Evolutionary conservation across 2,888 invertebrate species (phyloP).

Genomic region (Pristionchus exspectatus): DNA sequence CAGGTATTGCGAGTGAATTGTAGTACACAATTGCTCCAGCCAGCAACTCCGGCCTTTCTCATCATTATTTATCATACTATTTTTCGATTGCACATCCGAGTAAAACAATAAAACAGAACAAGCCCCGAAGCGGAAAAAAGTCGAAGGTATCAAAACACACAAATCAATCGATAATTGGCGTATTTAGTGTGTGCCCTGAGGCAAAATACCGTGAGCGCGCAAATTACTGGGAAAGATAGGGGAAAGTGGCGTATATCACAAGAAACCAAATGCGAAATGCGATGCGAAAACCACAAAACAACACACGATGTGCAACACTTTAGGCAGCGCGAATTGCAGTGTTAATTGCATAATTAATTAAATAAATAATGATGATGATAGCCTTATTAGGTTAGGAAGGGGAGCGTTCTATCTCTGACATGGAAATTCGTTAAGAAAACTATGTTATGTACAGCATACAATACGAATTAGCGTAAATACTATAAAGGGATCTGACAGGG

Average conservation of each 20-base stretch:
- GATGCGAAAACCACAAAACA: not conserved
- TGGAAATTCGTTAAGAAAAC: conserved; percentile 24
- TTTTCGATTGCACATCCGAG: conserved; percentile 34
- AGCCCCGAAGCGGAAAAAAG: conserved; percentile 16
- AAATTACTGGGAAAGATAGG: conserved; percentile 32
- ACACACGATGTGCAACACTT: not conserved
- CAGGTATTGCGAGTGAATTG: conserved; percentile 20
- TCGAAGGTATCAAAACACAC: conserved; percentile 11
- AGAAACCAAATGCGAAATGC: conserved; percentile 37
- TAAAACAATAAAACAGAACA: not conserved
- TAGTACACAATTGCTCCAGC: not conserved
- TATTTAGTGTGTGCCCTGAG: conserved; percentile 33
- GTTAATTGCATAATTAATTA: not conserved
- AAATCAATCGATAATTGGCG: conserved; percentile 19
- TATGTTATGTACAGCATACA: conserved; percentile 41
- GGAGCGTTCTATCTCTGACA: not conserved
- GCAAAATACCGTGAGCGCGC: not conserved
- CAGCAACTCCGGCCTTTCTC: not conserved
- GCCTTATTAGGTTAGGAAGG: conserved; percentile 19
- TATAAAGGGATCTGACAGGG: not conserved
- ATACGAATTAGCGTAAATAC: conserved; percentile 28
- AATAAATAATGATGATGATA: not conserved
- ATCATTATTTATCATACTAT: conserved; percentile 31
- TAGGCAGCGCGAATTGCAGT: not conserved
- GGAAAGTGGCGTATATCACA: not conserved